Base-by-base conservation (phyloP, 92 coral and sea anemone genomes). In the Paramuricea clavata region DNA sequence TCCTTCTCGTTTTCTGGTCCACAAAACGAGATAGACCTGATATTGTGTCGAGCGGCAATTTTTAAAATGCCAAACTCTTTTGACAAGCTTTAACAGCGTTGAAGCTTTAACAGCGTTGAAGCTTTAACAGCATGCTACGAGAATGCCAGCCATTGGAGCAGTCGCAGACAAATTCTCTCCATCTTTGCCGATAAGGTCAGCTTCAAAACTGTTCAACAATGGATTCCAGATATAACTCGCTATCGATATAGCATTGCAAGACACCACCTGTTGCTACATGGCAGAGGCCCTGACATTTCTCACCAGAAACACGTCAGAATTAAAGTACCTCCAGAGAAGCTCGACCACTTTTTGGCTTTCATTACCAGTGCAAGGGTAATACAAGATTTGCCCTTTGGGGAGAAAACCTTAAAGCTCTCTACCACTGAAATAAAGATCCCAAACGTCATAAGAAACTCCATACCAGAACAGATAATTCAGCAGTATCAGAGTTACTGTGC, bases 21-120 rank as follows among this genome's bases (percentile, higher is more conserved):
- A 81, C 60, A 77, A 83, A 82, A 92, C 70, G 93, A 92, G 86
- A 31, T 92, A 3, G 95, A 92, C 3, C 91, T 87, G 39, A 90
- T 90, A 47, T 82, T 90, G 76, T 86, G 84, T 57, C 81, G 85
- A 77, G 93, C 89, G 32, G 87, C 87, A 6, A 50, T 69, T 62
- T 92, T 92, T 68, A 89, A 56, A 21, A 19, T 21, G 47, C 47
- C 87, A 44, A 49, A 84, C 56, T 39, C 72, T 59, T 35, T 89
- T 41, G 36, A 80, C 52, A 39, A 93, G n/a, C n/a, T n/a, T n/a
- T n/a, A n/a, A n/a, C n/a, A n/a, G n/a, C n/a, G n/a, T 90, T 33
- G 87, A 85, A 41, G n/a, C n/a, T n/a, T n/a, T n/a, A n/a, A n/a
- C n/a, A n/a, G n/a, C n/a, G n/a, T 90, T 33, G 87, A 85, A 41